Evolutionary conservation across 2,797 vertebrate genomes (phyloP), one percentile per base, ranked within the genome.

Genomic region (Cheirogaleus major): DNA sequence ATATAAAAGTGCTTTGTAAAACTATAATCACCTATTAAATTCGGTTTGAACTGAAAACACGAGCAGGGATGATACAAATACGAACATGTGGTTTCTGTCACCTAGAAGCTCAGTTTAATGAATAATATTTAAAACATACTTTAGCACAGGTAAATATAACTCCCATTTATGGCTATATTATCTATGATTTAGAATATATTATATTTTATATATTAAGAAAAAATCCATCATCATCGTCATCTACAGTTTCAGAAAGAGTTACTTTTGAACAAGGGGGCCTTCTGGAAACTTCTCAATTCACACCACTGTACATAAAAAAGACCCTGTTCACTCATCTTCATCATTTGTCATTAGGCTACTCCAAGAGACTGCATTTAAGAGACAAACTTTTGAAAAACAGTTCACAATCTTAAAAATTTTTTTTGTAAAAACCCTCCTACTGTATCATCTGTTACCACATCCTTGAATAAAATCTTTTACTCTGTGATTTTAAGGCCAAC

Each of bases 121-220:
- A 93, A 43, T 67, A 90, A 35, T 80, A 94, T 45, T 88, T 94
- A 75, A 95, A 84, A 93, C 43, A 93, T 32, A 57, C 38, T 86
- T 76, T 61, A 23, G 30, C 45, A 82, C 18, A 93, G 95, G 89
- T 76, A 90, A 93, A 72, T 25, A 45, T 22, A 92, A 73, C 48
- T 79, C 15, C 20, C 25, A 73, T 38, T 78, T 92, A 50, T 15
- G n/a, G n/a, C 30, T 87, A 63, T 25, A 50, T 10, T 61, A 27
- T 61, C 38, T 69, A 48, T 22, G 73, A 83, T 91, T 91, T 91
- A 81, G 38, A 63, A 63, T 11, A 38, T n/a, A 85, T 75, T 50
- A 50, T 57, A 87, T 38, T 57, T 89, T 63, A 79, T 35, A 87
- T 41, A 91, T 45, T 75, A 78, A 80, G 25, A 63, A 80, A 89